Conservation (phyloP, 2,888 invertebrate species). For the Ypsolopha sequella region DNA sequence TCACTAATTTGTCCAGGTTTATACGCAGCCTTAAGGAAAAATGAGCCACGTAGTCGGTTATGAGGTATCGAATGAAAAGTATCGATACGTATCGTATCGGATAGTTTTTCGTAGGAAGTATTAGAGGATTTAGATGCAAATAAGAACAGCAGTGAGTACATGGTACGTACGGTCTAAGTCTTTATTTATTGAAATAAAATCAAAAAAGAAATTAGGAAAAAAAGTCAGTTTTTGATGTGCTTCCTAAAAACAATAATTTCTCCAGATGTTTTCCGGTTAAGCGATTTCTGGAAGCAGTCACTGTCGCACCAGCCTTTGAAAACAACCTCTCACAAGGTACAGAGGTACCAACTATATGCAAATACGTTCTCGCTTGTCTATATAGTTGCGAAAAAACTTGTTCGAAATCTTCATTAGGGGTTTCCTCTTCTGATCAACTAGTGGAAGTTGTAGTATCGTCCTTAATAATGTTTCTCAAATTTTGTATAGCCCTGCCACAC, state of each 20-base stretch:
- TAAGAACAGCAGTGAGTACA: conserved; percentile 2
- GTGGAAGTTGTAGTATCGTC: not conserved
- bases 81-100: conserved; percentile 3
- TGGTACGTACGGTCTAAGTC: not conserved
- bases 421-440: conserved; percentile 10
- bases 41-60: no score
- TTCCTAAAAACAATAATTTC: conserved; percentile 4
- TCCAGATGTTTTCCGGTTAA: conserved; percentile 8
- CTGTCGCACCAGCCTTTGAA: conserved; percentile 8
- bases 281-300: conserved; percentile 9
- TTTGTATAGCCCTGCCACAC: conserved; percentile 16
- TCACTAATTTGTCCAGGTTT: no score
- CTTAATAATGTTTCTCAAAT: conserved; percentile 9
- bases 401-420: conserved; percentile 8
- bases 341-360: conserved; percentile 4
- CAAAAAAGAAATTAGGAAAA: not conserved
- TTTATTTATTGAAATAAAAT: not conserved
- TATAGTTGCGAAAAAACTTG: conserved; percentile 5
- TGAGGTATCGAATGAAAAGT: conserved; percentile 1
- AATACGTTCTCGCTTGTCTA: conserved; percentile 14
- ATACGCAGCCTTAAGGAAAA: no score
- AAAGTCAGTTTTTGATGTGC: not conserved
- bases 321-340: no score
- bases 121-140: not conserved
- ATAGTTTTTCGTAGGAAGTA: not conserved